phyloP scores from a whole-genome alignment of 2,888 invertebrate species.

The Orchesella flavescens region DNA sequence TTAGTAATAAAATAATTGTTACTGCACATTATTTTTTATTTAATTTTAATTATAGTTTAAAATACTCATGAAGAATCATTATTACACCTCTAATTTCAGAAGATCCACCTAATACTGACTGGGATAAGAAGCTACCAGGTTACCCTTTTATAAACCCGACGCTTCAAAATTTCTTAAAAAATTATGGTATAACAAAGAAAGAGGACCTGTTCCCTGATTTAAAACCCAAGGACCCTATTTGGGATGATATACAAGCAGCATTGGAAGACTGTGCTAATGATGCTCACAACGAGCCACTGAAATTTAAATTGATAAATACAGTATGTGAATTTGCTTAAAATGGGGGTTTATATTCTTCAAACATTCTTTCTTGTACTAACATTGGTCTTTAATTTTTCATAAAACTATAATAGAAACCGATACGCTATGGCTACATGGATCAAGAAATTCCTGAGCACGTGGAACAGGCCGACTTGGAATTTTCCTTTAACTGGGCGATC shows the following conservation, averaged over 20 bases:
- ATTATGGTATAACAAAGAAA: conserved; percentile 7
- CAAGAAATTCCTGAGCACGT: neutral
- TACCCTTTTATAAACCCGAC: neutral
- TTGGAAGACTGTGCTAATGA: conserved; percentile 17
- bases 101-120: neutral
- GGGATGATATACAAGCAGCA: conserved; percentile 4
- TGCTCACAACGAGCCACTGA: neutral
- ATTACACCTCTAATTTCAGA: too few species aligned
- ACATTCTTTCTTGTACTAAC: neutral
- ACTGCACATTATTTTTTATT: neutral
- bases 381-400: neutral
- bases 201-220: conserved; percentile 16
- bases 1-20: neutral
- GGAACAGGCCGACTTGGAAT: conserved; percentile 52
- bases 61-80: too few species aligned
- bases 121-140: neutral
- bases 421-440: neutral
- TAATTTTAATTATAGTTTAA: too few species aligned
- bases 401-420: neutral
- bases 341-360: too few species aligned
- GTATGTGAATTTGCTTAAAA: neutral
- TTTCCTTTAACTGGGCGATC: conserved; percentile 46
- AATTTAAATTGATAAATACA: conserved; percentile 12
- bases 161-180: conserved; percentile 12
- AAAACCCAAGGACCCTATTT: conserved; percentile 3